Evolutionary conservation across 2,888 invertebrate species (phyloP).

Genomic region (Nomada hirtipes): DNA sequence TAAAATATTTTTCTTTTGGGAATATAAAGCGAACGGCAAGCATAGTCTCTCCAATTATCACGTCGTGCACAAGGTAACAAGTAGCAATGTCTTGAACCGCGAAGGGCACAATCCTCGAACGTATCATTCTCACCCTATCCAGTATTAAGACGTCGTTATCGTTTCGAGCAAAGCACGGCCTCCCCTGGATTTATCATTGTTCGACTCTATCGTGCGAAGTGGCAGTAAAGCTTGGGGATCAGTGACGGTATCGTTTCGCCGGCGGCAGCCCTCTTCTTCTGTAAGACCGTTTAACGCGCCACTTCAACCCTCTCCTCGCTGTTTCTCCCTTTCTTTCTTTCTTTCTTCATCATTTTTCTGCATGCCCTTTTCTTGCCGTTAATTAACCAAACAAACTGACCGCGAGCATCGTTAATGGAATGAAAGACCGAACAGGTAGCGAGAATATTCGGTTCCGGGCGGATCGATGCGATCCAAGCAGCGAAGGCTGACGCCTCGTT

Average conservation of each 20-base stretch:
- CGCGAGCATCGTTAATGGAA: slow-evolving; percentile 24
- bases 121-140: not conserved
- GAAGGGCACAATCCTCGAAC: slow-evolving; percentile 8
- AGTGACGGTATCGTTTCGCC: slow-evolving; percentile 17
- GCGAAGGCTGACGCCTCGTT: slow-evolving; percentile 6
- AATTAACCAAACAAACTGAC: slow-evolving; percentile 43
- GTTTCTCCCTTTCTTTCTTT: too few species aligned
- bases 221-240: slow-evolving; percentile 40
- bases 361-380: slow-evolving; percentile 4
- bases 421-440: not conserved
- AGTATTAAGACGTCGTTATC: slow-evolving; percentile 48
- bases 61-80: not conserved
- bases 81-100: not conserved
- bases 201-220: slow-evolving; percentile 32
- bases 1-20: too few species aligned
- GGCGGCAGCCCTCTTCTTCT: not conserved
- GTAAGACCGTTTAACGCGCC: slow-evolving; percentile 29
- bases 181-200: slow-evolving; percentile 33
- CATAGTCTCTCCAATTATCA: not conserved
- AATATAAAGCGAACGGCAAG: too few species aligned
- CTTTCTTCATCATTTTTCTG: too few species aligned
- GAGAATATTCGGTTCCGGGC: slow-evolving; percentile 36
- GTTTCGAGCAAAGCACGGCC: not conserved
- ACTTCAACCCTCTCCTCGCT: not conserved
- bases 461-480: slow-evolving; percentile 47